Conservation (phyloP, 2,888 invertebrate genomes). For the Lycophotia porphyrea region DNA sequence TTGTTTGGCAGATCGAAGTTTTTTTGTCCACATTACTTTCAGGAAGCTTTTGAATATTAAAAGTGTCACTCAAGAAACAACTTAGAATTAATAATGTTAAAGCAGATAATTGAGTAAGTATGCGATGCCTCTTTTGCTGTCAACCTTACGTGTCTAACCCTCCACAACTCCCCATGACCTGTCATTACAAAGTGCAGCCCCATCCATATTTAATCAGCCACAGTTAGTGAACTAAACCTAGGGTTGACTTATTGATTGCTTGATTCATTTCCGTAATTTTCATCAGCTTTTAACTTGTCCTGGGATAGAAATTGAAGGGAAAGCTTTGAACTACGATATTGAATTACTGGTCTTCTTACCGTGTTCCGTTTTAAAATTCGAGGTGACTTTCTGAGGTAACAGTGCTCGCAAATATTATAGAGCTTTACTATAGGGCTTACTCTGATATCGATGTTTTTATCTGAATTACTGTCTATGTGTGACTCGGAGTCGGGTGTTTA, state of each 20-base stretch:
- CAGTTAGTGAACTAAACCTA: neutral
- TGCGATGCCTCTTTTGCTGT: neutral
- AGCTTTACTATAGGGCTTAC: no score
- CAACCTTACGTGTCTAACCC: neutral
- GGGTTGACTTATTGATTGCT: conserved; percentile 16
- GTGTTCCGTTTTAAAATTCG: no score
- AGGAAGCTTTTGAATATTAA: no score
- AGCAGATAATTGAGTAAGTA: neutral
- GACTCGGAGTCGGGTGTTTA: no score
- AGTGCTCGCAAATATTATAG: no score
- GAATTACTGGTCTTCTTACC: no score
- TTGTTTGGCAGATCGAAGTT: neutral
- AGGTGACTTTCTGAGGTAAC: no score
- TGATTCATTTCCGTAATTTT: neutral
- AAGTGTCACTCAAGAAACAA: neutral
- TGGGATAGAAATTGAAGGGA: neutral
- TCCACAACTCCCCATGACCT: neutral
- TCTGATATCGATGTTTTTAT: no score
- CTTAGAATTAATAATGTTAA: neutral
- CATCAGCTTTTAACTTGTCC: neutral
- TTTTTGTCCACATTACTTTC: no score
- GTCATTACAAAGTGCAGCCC: conserved; percentile 17
- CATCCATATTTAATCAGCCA: conserved; percentile 22
- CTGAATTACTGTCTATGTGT: no score
- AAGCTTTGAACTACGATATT: no score